These are phyloP conservation scores for Drosophila sproati DNA, from an alignment of 1,140 invertebrate genomes.

Conservation along the genomic window DNA sequence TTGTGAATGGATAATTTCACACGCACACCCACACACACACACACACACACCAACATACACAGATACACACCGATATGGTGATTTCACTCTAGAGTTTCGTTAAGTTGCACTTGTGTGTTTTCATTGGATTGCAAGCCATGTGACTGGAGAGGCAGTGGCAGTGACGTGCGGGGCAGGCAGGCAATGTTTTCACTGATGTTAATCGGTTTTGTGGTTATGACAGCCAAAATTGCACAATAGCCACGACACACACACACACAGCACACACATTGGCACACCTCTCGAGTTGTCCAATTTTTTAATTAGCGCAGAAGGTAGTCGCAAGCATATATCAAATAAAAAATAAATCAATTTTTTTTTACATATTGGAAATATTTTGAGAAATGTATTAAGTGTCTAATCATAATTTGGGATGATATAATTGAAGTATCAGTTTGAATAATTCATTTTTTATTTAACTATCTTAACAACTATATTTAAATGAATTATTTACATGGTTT, in stretches of 20 bases:
- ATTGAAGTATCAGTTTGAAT: no score
- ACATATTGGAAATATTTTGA: no score
- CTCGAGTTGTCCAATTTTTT: neutral
- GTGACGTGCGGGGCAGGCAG: neutral
- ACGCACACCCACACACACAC: conserved; percentile 40
- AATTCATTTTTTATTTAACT: no score
- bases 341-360: no score
- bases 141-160: neutral
- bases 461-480: no score
- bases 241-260: conserved; percentile 4
- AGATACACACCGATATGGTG: conserved; percentile 22
- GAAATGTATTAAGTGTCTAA: no score
- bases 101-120: conserved; percentile 35
- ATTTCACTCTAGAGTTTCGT: conserved; percentile 25
- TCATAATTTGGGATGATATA: no score
- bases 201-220: conserved; percentile 81
- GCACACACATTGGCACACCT: neutral
- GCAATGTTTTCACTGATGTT: conserved; percentile 69
- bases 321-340: no score
- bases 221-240: conserved; percentile 75
- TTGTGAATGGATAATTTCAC: conserved; percentile 69
- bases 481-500: conserved; percentile 11
- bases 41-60: conserved; percentile 34
- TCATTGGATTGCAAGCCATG: neutral
- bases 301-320: neutral